phyloP scores from a whole-genome alignment of 1,140 invertebrate species.

The Drosophila erecta region DNA sequence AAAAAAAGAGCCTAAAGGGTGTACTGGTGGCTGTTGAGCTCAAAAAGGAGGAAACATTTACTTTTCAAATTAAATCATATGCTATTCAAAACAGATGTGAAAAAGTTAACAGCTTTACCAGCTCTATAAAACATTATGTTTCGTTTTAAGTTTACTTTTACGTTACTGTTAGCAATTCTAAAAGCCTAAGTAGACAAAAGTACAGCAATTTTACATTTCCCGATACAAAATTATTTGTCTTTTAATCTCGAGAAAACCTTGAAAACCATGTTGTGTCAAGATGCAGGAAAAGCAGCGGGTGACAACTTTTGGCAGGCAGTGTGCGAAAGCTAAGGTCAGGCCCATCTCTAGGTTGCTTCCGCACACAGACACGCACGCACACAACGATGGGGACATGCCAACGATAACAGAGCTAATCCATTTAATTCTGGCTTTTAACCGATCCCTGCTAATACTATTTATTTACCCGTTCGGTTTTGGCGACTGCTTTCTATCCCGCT shows the following conservation, averaged over 20 bases:
- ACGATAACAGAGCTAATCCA: slow-evolving; percentile 39
- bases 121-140: too few relatives aligned
- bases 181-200: too few relatives aligned
- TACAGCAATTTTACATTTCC: background rate
- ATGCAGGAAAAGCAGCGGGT: slow-evolving; percentile 7
- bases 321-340: slow-evolving; percentile 38
- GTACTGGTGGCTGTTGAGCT: background rate
- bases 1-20: background rate
- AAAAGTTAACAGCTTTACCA: background rate
- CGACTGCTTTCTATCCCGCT: slow-evolving; percentile 11
- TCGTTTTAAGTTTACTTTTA: too few relatives aligned
- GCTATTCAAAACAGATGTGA: background rate
- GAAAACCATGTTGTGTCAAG: background rate
- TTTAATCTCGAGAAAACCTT: too few relatives aligned
- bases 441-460: slow-evolving; percentile 31
- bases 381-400: slow-evolving; percentile 44
- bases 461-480: slow-evolving; percentile 64
- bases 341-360: slow-evolving; percentile 47
- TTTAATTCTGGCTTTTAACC: slow-evolving; percentile 25
- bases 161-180: too few relatives aligned
- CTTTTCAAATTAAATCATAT: slow-evolving; percentile 2
- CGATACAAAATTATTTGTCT: too few relatives aligned
- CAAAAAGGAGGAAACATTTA: background rate
- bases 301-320: slow-evolving; percentile 20
- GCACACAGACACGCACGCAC: slow-evolving; percentile 21